Percentiles rank a stretch among this genome's conserved stretches.
Evolutionary conservation across 2,113 vertebrate genomes (phyloP).

Genomic region (Guaruba guarouba): DNA sequence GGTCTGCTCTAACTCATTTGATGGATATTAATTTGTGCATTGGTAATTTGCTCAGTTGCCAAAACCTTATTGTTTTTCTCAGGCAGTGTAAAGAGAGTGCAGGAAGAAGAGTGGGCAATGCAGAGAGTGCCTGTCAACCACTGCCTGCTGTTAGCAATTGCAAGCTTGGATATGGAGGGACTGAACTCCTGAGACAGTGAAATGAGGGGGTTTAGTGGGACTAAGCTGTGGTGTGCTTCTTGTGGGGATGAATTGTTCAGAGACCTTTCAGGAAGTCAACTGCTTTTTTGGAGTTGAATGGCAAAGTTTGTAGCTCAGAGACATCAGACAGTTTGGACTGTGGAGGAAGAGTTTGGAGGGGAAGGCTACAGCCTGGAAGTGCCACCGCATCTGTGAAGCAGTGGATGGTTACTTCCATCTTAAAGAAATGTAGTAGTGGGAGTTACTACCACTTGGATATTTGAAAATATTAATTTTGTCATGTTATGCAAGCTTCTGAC

Average conservation of each 20-base stretch:
- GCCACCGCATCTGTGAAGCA: background rate
- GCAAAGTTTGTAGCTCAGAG: background rate
- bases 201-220: rapidly evolving
- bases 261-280: background rate
- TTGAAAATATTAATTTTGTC: background rate
- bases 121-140: background rate
- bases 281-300: background rate
- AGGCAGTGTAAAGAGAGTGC: background rate
- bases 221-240: background rate
- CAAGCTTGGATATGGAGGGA: background rate
- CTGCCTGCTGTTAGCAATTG: rapidly evolving
- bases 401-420: background rate
- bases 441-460: background rate
- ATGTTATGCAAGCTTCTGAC: rapidly evolving
- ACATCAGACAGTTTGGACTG: too few species aligned
- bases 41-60: background rate
- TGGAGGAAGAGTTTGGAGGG: background rate
- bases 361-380: background rate
- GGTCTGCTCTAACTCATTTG: background rate
- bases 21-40: background rate
- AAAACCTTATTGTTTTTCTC: background rate
- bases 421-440: background rate
- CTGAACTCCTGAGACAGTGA: background rate
- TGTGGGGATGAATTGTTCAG: background rate
- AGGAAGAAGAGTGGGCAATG: background rate